Evolutionary conservation across 1,140 invertebrate species (phyloP).

Genomic region (Gonioctena quinquepunctata): DNA sequence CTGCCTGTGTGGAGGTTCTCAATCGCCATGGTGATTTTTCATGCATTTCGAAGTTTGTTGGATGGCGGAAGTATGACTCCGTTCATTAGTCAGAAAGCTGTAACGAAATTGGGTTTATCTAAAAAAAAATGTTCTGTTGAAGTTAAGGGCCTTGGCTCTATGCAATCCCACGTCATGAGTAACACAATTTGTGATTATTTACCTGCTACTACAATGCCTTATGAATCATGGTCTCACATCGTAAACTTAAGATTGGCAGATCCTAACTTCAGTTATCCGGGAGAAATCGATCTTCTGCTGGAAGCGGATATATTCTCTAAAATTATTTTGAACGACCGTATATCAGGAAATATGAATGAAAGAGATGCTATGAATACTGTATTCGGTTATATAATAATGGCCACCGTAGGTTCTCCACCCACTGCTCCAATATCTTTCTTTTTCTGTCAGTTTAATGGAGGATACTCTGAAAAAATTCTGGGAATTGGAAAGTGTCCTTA

Average conservation of each 20-base stretch:
- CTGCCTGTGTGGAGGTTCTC: too few species aligned
- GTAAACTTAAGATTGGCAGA: slow-evolving; percentile 11
- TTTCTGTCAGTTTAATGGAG: neutral
- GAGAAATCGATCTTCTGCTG: slow-evolving; percentile 11
- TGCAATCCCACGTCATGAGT: neutral
- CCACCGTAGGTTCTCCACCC: neutral
- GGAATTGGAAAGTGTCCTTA: slow-evolving; percentile 9
- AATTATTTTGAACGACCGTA: neutral
- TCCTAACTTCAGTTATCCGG: slow-evolving; percentile 7
- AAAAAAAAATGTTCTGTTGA: neutral
- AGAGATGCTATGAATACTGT: slow-evolving; percentile 7
- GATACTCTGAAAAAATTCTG: neutral
- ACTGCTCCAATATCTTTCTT: neutral
- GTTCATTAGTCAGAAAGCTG: too few species aligned
- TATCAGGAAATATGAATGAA: neutral
- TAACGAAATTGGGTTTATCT: neutral
- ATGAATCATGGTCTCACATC: neutral
- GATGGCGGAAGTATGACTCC: neutral
- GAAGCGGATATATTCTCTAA: slow-evolving; percentile 16
- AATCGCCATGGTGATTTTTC: too few species aligned
- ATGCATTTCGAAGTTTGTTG: too few species aligned
- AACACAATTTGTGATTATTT: neutral
- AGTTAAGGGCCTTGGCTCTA: neutral
- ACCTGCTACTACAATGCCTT: neutral
- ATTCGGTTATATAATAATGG: slow-evolving; percentile 14